Evolutionary conservation across 1,140 invertebrate species (phyloP), one percentile per base, ranked within the genome.

Genomic region (Colletes gigas): DNA sequence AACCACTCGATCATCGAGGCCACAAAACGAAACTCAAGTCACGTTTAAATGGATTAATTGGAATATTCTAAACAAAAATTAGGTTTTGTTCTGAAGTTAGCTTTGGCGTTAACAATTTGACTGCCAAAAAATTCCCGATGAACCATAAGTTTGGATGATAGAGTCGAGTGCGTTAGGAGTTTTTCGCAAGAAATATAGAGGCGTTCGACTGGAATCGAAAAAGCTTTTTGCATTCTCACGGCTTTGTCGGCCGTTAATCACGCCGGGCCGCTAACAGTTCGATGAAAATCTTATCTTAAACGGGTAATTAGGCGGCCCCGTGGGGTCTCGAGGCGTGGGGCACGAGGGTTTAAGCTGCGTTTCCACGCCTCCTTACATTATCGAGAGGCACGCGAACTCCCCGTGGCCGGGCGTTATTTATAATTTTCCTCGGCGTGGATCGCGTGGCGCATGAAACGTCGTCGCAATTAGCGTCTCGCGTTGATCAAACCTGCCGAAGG

Each of bases 211-310:
- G 6, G 44, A 47, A 47, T 8, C 44, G 44, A 6, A 9, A 9
- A 9, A 47, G 9, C 44, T 2, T 8, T 30, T 47, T 47, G 9
- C 44, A 9, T 50, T 57, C 21, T 39, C 59, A 60, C 63, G 79
- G 57, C 70, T 0, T 30, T 30, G 30, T 30, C 30, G 17, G 73
- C 63, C 79, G 84, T 88, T 86, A 87, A 84, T 86, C 82, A 83
- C 71, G 21, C 52, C 54, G 44, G 8, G 21, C 9, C 57, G 78
- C 74, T 77, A 72, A 88, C 80, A 65, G 84, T 84, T 79, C 59
- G 86, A 88, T 85, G 81, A 85, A 75, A 88, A 86, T 88, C 83
- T 88, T 88, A 88, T 88, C 87, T 88, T 88, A 88, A 88, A 88
- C 83, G 81, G 78, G 78, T 84, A 88, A 88, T 88, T 88, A 88